Conservation (phyloP, 2,113 vertebrate genomes). For the Xenopus tropicalis region DNA sequence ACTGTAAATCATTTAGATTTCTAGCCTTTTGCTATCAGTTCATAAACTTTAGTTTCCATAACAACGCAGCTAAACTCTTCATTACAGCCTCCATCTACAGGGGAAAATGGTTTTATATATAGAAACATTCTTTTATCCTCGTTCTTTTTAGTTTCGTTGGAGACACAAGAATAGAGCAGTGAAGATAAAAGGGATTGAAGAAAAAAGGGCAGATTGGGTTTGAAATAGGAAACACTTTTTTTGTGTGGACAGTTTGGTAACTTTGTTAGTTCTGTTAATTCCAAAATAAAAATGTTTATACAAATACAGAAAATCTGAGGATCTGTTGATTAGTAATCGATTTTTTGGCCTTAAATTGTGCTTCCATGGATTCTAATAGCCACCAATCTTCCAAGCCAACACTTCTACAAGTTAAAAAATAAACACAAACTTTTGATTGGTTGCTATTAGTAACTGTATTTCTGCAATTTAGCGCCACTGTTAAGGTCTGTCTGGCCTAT, state of each 20-base stretch:
- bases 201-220: neutral
- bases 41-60: conserved; percentile 46
- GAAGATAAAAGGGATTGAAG: neutral
- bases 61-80: conserved; percentile 43
- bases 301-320: no score
- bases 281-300: no score
- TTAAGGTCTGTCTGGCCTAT: no score
- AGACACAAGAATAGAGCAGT: neutral
- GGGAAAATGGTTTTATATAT: conserved; percentile 38
- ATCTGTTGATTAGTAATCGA: no score
- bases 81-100: conserved; percentile 40
- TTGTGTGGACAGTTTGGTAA: neutral
- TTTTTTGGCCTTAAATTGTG: no score
- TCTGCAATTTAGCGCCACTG: no score
- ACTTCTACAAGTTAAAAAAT: no score
- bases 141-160: conserved; percentile 1
- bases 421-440: no score
- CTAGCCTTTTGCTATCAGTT: conserved; percentile 33
- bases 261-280: no score
- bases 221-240: neutral
- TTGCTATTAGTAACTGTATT: no score
- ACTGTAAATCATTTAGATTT: conserved; percentile 26
- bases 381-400: no score
- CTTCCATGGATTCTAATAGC: no score
- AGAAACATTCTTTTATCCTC: conserved; percentile 11